These are phyloP conservation scores for Mesitornis unicolor DNA, from an alignment of 2,113 vertebrate species.

Conservation along the genomic window DNA sequence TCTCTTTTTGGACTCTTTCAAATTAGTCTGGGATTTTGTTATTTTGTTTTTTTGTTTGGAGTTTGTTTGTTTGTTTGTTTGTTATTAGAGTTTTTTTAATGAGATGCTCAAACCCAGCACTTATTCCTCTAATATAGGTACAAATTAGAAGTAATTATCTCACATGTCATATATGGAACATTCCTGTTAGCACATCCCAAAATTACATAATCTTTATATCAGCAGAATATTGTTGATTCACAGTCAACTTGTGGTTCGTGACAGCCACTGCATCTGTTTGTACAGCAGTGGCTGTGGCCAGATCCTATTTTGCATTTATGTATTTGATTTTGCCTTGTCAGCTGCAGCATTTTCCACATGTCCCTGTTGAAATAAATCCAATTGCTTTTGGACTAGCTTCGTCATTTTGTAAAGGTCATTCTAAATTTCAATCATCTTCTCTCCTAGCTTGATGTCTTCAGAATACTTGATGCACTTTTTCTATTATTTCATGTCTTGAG, in stretches of 20 bases:
- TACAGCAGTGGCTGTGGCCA: neutral
- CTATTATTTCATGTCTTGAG: neutral
- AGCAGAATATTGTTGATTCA: neutral
- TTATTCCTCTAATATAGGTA: neutral
- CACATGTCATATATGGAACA: neutral
- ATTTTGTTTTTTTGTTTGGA: neutral
- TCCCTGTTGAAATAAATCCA: neutral
- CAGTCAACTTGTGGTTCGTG: neutral
- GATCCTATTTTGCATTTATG: neutral
- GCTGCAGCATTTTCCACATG: neutral
- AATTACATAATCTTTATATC: neutral
- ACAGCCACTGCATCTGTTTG: neutral
- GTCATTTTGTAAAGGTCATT: conserved; percentile 7
- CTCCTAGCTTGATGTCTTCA: neutral
- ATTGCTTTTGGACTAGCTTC: neutral
- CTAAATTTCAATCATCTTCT: neutral
- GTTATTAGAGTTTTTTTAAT: neutral
- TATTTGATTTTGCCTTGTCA: conserved; percentile 1
- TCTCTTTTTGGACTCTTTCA: neutral
- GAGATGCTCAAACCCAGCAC: neutral
- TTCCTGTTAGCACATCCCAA: neutral
- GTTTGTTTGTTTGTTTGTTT: neutral
- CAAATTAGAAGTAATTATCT: neutral
- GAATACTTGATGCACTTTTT: neutral
- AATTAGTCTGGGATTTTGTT: neutral